Percentiles rank a stretch among this genome's conserved stretches.
Conservation (phyloP, 2,888 invertebrate species). For the Dasypolia templi region DNA sequence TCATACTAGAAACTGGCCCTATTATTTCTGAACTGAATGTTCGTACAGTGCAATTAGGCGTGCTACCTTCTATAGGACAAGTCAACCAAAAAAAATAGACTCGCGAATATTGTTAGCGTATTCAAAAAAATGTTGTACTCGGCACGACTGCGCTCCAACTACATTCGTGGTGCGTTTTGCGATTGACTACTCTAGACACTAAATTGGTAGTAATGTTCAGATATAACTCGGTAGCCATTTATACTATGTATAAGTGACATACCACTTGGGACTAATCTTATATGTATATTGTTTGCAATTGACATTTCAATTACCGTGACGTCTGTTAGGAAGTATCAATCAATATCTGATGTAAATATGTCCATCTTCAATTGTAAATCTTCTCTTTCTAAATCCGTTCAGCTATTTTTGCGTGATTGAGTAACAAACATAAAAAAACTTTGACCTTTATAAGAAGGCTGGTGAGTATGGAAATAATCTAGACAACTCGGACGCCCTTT, state of each 20-base stretch:
- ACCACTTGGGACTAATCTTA: no score
- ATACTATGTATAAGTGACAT: no score
- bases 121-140: conserved; percentile 41
- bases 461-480: neutral
- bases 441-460: neutral
- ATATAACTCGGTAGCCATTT: neutral
- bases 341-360: no score
- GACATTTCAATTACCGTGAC: no score
- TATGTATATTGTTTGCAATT: no score
- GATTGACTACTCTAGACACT: conserved; percentile 7
- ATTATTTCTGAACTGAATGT: conserved; percentile 9
- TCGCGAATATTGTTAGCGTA: conserved; percentile 32
- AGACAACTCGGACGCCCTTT: neutral
- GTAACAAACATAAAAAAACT: neutral
- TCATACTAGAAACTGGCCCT: neutral
- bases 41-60: conserved; percentile 12
- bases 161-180: conserved; percentile 17
- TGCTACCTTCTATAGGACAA: conserved; percentile 27
- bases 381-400: no score
- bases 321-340: no score
- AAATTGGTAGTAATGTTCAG: neutral
- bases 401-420: neutral
- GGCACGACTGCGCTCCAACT: conserved; percentile 24
- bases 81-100: conserved; percentile 36
- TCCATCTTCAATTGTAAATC: no score